Evolutionary conservation across 2,888 invertebrate species (phyloP).

Genomic region (Lacanobia oleracea): DNA sequence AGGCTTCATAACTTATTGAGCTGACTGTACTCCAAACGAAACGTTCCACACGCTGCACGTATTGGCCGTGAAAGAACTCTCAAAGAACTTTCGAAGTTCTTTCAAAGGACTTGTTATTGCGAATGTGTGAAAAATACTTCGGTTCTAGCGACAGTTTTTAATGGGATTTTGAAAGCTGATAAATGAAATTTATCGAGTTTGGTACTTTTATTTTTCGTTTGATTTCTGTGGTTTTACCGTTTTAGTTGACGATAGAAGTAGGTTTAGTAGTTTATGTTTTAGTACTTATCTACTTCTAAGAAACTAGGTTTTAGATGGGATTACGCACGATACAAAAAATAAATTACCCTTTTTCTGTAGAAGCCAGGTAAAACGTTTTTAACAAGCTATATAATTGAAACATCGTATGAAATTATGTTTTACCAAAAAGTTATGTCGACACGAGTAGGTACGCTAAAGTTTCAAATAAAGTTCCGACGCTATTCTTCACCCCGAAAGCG

Average conservation of each 20-base stretch:
- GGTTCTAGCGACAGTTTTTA: constrained; percentile 42
- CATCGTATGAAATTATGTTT: background rate
- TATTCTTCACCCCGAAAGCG: constrained; percentile 17
- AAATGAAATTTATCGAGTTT: constrained; percentile 49
- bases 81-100: constrained; percentile 46
- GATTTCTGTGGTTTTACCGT: constrained; percentile 22
- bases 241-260: background rate
- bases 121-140: constrained; percentile 49
- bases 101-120: constrained; percentile 49
- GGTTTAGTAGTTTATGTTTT: background rate
- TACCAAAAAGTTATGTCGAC: background rate
- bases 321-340: background rate
- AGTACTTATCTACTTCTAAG: background rate
- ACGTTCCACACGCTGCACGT: constrained; percentile 30
- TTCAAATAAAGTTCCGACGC: constrained; percentile 12
- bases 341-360: no score
- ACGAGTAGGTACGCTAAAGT: background rate
- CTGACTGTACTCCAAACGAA: constrained; percentile 46
- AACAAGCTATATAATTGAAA: background rate
- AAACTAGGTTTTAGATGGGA: no score
- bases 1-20: constrained; percentile 80
- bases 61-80: constrained; percentile 49
- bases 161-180: constrained; percentile 55
- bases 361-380: no score
- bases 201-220: constrained; percentile 24